Evolutionary conservation across 2,888 invertebrate species (phyloP).

Genomic region (Phasia obesa): DNA sequence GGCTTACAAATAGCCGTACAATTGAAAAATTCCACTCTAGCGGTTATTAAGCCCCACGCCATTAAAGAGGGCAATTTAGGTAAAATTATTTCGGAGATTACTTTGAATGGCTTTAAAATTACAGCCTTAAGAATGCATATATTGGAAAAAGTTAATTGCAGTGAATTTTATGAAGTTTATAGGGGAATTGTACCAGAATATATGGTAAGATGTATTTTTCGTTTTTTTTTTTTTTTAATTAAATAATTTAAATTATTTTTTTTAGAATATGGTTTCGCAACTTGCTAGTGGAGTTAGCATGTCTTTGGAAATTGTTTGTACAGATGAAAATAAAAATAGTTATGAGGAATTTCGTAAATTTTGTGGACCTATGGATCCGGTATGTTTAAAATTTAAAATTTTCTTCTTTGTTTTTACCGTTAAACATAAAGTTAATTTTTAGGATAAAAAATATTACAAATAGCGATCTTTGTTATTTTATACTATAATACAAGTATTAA

Average conservation of each 20-base stretch:
- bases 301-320: slow-evolving; percentile 91
- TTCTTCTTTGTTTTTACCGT: neutral
- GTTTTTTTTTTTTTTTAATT: neutral
- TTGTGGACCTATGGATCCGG: slow-evolving; percentile 95
- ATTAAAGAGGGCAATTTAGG: slow-evolving; percentile 89
- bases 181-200: slow-evolving; percentile 93
- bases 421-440: slow-evolving; percentile 5
- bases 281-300: slow-evolving; percentile 93
- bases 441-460: too few species aligned
- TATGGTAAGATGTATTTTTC: slow-evolving; percentile 83
- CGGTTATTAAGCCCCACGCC: slow-evolving; percentile 95
- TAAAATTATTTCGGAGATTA: slow-evolving; percentile 88
- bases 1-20: slow-evolving; percentile 84
- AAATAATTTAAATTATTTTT: neutral
- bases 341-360: slow-evolving; percentile 90
- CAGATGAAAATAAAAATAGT: slow-evolving; percentile 84
- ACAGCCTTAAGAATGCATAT: slow-evolving; percentile 91
- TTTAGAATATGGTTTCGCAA: slow-evolving; percentile 91
- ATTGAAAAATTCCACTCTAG: slow-evolving; percentile 88
- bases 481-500: too few species aligned
- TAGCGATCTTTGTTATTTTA: too few species aligned
- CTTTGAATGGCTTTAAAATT: slow-evolving; percentile 89
- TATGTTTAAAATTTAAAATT: slow-evolving; percentile 81
- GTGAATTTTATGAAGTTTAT: slow-evolving; percentile 96
- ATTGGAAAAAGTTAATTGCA: slow-evolving; percentile 91